Evolutionary conservation across 1,140 invertebrate genomes (phyloP), one percentile per base, ranked within the genome.

Genomic region (Drosophila triauraria): DNA sequence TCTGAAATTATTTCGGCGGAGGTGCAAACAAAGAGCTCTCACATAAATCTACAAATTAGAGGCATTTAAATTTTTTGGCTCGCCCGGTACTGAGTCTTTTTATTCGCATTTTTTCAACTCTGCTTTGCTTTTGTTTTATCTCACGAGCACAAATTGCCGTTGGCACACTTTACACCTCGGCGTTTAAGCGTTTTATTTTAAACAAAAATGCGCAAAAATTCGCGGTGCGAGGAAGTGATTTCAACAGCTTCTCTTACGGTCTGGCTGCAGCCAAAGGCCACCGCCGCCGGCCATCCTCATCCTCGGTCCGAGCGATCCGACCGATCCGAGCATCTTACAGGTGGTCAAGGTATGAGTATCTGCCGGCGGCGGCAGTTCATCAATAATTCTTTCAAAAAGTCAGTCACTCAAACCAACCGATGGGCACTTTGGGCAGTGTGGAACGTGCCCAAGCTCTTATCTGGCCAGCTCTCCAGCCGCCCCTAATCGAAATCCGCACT

Each of bases 41-140:
- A 84, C 58, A 85, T 70, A 84, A 83, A 83, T 84, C 65, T 78
- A 77, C 77, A 88, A 87, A 88, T 80, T 88, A 88, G 85, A 77
- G 76, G 67, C 60, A 81, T 78, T 85, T 82, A 71, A 68, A 53
- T 56, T 56, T 65, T 56, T 69, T 78, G 27, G 30, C 72, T 76
- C 13, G 50, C 32, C 32, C 23, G 51, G 62, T 65, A 75, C 61
- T 64, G 42, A 50, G 58, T 42, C 53, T 48, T 71, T 70, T 71
- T 57, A 56, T 69, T 40, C 47, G 20, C 35, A 51, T 68, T 53
- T 69, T 69, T 46, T 47, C 6, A 38, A 17, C 38, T 38, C 56
- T 42, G 12, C 44, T 59, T 43, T 43, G 30, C 43, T 60, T 61
- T 68, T 64, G 61, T 77, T 82, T 67, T 56, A 78, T 63, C 44